phyloP scores from a whole-genome alignment of 1,140 invertebrate genomes.

The Drosophila repleta region DNA sequence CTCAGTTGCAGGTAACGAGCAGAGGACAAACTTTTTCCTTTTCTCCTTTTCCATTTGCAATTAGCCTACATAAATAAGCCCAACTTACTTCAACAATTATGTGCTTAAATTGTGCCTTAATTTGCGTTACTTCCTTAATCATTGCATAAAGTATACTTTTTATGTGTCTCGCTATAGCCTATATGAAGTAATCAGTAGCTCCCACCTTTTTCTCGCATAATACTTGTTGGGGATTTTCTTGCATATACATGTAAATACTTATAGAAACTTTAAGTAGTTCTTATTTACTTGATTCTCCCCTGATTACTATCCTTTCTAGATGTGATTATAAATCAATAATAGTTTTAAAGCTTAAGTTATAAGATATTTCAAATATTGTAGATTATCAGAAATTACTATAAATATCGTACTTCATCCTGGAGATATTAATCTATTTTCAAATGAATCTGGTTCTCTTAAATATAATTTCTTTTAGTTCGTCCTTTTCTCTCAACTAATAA shows the following conservation, averaged over 20 bases:
- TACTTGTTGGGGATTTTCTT: constrained; percentile 27
- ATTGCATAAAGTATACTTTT: neutral
- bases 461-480: neutral
- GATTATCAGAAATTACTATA: no score
- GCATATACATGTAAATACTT: neutral
- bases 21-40: constrained; percentile 33
- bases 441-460: neutral
- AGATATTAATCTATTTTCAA: no score
- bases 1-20: constrained; percentile 27
- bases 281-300: no score
- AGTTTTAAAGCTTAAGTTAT: no score
- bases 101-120: constrained; percentile 14
- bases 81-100: constrained; percentile 10
- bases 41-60: constrained; percentile 15
- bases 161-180: neutral
- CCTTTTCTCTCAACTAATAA: neutral
- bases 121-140: constrained; percentile 12
- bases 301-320: no score
- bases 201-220: constrained; percentile 9
- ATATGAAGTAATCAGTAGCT: constrained; percentile 1
- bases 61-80: constrained; percentile 16
- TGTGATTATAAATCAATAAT: no score
- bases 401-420: no score
- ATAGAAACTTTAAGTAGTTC: neutral
- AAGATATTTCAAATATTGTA: no score